Conservation (phyloP, 2,113 vertebrate species). For the Sebastes fasciatus region DNA sequence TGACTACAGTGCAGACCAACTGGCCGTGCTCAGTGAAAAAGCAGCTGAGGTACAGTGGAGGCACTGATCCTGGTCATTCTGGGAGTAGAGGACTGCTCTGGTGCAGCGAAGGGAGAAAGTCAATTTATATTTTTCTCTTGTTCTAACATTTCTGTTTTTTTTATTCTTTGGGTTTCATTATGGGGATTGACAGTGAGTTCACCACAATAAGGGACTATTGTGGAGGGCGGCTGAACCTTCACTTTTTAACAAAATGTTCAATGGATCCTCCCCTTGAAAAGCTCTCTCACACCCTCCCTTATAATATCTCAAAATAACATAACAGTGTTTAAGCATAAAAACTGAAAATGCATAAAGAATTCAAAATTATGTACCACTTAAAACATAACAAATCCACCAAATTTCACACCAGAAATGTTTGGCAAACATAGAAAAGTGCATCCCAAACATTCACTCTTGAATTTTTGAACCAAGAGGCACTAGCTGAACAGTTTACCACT, state of each 20-base stretch:
- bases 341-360: not conserved
- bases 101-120: not conserved
- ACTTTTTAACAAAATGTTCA: not conserved
- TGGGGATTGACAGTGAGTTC: not conserved
- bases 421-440: not conserved
- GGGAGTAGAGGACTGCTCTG: not conserved
- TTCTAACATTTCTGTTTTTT: not conserved
- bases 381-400: not conserved
- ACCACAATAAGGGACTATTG: not conserved
- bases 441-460: not conserved
- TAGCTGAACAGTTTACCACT: not conserved
- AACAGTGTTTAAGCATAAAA: not conserved
- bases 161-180: not conserved
- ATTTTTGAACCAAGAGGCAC: not conserved
- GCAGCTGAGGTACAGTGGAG: constrained; percentile 65
- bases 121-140: not conserved
- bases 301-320: not conserved
- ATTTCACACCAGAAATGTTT: not conserved
- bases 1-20: constrained; percentile 65
- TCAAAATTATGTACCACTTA: not conserved
- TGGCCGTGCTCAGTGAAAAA: constrained; percentile 65
- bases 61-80: not conserved
- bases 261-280: not conserved
- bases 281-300: not conserved
- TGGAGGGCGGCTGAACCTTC: not conserved